These are phyloP conservation scores for Conomelus anceps DNA, from an alignment of 2,888 invertebrate species.

Conservation along the genomic window DNA sequence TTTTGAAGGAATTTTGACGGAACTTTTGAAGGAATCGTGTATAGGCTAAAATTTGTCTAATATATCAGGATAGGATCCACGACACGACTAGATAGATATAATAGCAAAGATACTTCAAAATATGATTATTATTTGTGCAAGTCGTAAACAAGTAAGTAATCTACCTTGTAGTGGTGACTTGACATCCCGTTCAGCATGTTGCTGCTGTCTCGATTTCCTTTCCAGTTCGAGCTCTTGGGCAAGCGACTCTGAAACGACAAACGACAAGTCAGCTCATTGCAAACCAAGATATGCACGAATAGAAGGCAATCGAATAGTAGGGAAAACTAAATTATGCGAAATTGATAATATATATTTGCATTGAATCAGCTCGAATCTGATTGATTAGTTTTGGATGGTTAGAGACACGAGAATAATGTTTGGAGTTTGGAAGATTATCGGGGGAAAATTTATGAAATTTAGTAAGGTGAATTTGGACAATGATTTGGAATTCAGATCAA, in stretches of 20 bases:
- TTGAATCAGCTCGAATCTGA: neutral
- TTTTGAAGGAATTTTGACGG: too few relatives aligned
- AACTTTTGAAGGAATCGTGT: too few relatives aligned
- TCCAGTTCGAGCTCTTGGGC: slow-evolving; percentile 84
- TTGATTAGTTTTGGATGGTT: neutral
- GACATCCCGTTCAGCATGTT: slow-evolving; percentile 61
- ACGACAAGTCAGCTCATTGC: slow-evolving; percentile 16
- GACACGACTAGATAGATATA: too few relatives aligned
- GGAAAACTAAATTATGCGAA: neutral
- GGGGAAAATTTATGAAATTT: too few relatives aligned
- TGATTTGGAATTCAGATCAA: too few relatives aligned
- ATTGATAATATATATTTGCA: neutral
- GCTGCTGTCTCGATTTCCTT: slow-evolving; percentile 51
- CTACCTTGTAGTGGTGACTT: slow-evolving; percentile 75
- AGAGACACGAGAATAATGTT: too few relatives aligned
- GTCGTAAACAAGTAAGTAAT: neutral
- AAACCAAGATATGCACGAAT: neutral
- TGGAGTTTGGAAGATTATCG: too few relatives aligned
- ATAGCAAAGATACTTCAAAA: neutral
- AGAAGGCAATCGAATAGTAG: neutral
- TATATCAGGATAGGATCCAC: too few relatives aligned
- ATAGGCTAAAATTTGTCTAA: too few relatives aligned
- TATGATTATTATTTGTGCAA: neutral
- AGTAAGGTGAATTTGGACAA: too few relatives aligned
- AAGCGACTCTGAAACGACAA: slow-evolving; percentile 64